Percentiles rank a stretch among this genome's conserved stretches.
Evolutionary conservation across 2,797 vertebrate genomes (phyloP).

Genomic region (Botia almorhae): DNA sequence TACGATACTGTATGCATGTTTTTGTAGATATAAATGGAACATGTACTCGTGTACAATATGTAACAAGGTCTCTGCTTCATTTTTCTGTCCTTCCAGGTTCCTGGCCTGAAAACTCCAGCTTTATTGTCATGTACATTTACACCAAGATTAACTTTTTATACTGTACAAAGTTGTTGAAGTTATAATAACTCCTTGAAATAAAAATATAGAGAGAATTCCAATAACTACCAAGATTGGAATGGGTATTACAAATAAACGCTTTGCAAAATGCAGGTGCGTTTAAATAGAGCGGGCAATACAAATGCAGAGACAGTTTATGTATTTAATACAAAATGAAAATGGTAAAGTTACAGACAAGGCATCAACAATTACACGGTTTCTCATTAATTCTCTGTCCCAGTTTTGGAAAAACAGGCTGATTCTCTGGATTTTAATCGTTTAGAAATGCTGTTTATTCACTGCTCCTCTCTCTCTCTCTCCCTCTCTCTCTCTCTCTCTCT

Average conservation of each 20-base stretch:
- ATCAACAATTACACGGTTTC: neutral
- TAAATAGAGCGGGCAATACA: neutral
- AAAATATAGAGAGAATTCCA: neutral
- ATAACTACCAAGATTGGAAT: neutral
- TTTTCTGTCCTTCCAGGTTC: neutral
- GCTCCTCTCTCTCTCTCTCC: slow-evolving; percentile 2
- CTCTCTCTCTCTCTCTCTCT: neutral
- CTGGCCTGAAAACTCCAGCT: neutral
- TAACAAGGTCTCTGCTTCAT: neutral
- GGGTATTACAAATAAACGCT: neutral
- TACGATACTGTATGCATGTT: neutral
- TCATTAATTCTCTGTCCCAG: neutral
- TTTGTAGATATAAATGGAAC: neutral
- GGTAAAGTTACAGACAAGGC: neutral
- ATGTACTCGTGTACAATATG: too few species aligned
- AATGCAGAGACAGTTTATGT: neutral
- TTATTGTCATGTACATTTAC: neutral
- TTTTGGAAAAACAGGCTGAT: neutral
- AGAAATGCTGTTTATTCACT: neutral
- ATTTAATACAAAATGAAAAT: neutral
- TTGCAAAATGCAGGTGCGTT: neutral
- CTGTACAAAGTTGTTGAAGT: neutral
- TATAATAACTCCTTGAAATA: neutral
- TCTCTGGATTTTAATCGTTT: neutral
- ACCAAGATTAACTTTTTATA: neutral